Percentiles rank a stretch among this genome's conserved stretches.
Evolutionary conservation across 1,140 invertebrate genomes (phyloP).

Genomic region (Vollenhovia emeryi): DNA sequence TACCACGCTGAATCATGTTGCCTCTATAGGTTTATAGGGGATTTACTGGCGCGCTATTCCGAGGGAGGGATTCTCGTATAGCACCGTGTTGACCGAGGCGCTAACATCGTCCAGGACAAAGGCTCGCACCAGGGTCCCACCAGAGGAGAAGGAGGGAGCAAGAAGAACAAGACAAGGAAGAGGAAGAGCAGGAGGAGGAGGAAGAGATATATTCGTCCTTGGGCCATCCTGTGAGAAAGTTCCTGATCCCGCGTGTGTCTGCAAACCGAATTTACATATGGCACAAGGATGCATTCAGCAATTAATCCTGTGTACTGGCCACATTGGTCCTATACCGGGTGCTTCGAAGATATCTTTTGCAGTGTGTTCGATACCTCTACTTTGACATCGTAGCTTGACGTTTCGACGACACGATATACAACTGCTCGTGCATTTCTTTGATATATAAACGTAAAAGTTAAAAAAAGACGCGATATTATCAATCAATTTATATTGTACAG

Average conservation of each 20-base stretch:
- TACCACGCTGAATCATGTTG: constrained; percentile 86
- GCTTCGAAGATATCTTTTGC: background rate
- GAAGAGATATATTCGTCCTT: constrained; percentile 61
- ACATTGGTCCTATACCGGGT: background rate
- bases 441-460: background rate
- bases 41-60: constrained; percentile 83
- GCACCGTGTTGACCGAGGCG: constrained; percentile 79
- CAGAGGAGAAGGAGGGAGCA: background rate
- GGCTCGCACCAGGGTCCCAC: constrained; percentile 60
- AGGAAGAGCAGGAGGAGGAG: background rate
- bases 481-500: background rate
- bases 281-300: constrained; percentile 18
- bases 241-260: constrained; percentile 61
- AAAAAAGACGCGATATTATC: background rate
- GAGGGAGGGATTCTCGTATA: constrained; percentile 70
- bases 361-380: background rate
- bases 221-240: constrained; percentile 68
- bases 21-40: constrained; percentile 82
- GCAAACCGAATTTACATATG: constrained; percentile 24
- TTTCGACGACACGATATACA: background rate
- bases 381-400: background rate
- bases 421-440: background rate
- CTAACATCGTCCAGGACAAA: constrained; percentile 80
- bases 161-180: background rate
- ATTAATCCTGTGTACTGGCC: constrained; percentile 25